phyloP scores from a whole-genome alignment of 2,797 vertebrate genomes.

The Ispidina lecontei region DNA sequence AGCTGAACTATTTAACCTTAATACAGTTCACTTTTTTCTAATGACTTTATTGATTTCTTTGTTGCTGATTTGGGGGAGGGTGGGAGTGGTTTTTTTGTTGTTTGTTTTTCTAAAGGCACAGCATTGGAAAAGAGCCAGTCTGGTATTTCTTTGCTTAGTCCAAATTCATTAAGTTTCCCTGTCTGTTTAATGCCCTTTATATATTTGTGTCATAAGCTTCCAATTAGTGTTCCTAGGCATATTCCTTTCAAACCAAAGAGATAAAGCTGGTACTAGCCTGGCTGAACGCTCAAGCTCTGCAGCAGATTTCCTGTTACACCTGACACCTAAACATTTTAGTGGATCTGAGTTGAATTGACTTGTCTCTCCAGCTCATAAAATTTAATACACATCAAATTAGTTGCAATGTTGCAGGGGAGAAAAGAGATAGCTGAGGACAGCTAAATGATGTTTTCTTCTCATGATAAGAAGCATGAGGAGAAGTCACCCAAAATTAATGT shows the following conservation, averaged over 20 bases:
- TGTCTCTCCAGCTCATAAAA: constrained; percentile 33
- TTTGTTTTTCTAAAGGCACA: neutral
- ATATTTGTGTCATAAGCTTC: neutral
- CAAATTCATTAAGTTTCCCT: neutral
- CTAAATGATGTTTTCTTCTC: neutral
- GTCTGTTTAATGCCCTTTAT: neutral
- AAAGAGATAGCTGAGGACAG: neutral
- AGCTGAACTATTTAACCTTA: neutral
- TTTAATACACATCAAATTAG: constrained; percentile 13
- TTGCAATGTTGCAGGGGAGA: neutral
- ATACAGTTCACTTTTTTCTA: neutral
- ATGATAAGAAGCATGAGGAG: neutral
- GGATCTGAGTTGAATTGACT: neutral
- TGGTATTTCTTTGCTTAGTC: neutral
- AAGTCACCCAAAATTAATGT: neutral
- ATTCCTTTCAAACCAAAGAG: neutral
- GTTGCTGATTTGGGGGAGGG: neutral
- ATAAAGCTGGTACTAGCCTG: neutral
- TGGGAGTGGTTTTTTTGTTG: neutral
- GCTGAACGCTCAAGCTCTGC: neutral
- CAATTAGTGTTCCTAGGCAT: neutral
- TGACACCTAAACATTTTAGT: neutral
- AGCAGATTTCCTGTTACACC: neutral
- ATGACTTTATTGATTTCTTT: constrained; percentile 12
- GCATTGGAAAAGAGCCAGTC: neutral